Evolutionary conservation across 1,140 invertebrate genomes (phyloP).

Genomic region (Anastatus disparis): DNA sequence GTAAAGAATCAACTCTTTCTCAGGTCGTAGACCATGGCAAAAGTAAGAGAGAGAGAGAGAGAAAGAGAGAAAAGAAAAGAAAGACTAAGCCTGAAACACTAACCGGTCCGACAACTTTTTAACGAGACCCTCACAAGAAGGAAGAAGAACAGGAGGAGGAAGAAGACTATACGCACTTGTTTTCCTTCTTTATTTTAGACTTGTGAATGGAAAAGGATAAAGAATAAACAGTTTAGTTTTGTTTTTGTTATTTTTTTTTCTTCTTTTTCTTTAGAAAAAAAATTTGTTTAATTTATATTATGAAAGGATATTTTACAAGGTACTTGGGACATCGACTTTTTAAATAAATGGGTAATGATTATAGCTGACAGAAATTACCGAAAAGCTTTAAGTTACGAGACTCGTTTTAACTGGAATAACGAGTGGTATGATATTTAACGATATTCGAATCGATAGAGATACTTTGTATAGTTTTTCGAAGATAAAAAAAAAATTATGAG

Average conservation of each 20-base stretch:
- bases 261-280: too few species aligned
- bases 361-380: slow-evolving; percentile 19
- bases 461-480: slow-evolving; percentile 19
- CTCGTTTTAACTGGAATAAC: slow-evolving; percentile 29
- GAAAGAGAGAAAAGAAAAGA: too few species aligned
- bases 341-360: slow-evolving; percentile 24
- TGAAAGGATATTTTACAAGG: too few species aligned
- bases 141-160: slow-evolving; percentile 24
- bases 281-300: too few species aligned
- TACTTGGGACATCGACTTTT: background rate
- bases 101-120: slow-evolving; percentile 68
- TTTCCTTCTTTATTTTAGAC: slow-evolving; percentile 12
- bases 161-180: slow-evolving; percentile 22
- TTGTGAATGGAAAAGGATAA: slow-evolving; percentile 18
- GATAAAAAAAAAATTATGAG: background rate
- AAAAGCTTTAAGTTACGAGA: slow-evolving; percentile 31
- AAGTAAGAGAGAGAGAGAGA: too few species aligned
- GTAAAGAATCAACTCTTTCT: slow-evolving; percentile 57
- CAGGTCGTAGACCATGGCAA: slow-evolving; percentile 66
- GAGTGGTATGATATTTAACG: background rate
- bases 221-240: too few species aligned
- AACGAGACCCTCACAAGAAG: slow-evolving; percentile 58
- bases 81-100: slow-evolving; percentile 59
- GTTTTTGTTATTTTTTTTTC: too few species aligned
- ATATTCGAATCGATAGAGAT: slow-evolving; percentile 33